Conservation (phyloP, 2,113 vertebrate genomes). For the Crypturellus undulatus region DNA sequence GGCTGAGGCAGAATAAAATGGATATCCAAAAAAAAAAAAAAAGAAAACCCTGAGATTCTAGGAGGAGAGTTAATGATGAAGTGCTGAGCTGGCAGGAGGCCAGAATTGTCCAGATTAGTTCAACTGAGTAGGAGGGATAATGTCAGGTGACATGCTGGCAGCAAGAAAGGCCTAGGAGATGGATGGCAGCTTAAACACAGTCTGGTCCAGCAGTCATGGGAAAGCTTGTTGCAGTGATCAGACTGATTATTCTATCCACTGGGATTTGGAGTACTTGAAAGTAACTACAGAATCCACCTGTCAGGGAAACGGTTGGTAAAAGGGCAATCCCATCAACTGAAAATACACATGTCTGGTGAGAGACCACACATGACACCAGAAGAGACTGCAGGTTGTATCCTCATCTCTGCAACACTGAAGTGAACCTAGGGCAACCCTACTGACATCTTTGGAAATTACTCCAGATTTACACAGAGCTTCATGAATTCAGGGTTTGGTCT, state of each 20-base stretch:
- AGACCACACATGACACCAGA: background rate
- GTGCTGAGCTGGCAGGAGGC: background rate
- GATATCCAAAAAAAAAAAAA: background rate
- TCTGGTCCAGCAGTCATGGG: background rate
- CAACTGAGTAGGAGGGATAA: background rate
- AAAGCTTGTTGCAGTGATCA: slow-evolving; percentile 38
- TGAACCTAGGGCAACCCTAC: background rate
- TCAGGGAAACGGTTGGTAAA: background rate
- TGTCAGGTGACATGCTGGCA: slow-evolving; percentile 10
- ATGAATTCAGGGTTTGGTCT: background rate
- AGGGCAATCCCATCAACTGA: slow-evolving; percentile 9
- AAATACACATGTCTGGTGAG: background rate
- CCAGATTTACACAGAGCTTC: background rate
- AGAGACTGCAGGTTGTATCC: background rate
- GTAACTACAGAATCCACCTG: background rate
- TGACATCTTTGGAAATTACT: background rate
- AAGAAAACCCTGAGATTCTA: background rate
- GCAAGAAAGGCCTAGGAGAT: slow-evolving; percentile 39
- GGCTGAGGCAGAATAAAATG: slow-evolving; percentile 47
- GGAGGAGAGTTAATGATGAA: slow-evolving; percentile 32
- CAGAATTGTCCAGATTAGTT: slow-evolving; percentile 1
- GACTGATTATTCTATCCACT: slow-evolving; percentile 31
- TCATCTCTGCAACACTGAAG: background rate
- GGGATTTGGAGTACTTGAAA: slow-evolving; percentile 32
- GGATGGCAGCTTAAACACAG: slow-evolving; percentile 30